These are phyloP conservation scores for Phylloscopus trochilus DNA, from an alignment of 2,113 vertebrate species.

Conservation along the genomic window DNA sequence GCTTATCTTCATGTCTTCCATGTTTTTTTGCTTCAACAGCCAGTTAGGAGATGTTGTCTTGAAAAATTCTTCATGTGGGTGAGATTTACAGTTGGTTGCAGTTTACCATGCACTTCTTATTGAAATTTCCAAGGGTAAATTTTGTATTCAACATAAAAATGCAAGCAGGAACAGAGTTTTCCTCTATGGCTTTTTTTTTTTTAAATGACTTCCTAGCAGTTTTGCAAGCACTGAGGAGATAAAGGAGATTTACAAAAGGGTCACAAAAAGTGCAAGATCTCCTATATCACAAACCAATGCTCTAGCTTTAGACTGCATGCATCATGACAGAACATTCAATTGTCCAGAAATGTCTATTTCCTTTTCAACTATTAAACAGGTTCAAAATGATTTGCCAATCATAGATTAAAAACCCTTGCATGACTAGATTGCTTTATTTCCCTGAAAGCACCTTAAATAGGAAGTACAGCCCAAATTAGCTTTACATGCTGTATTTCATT, in stretches of 20 bases:
- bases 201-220: not conserved
- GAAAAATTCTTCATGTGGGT: not conserved
- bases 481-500: not conserved
- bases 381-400: not conserved
- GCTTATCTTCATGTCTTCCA: not conserved
- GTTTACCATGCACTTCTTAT: not conserved
- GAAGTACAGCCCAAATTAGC: not conserved
- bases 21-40: not conserved
- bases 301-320: not conserved
- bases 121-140: not conserved
- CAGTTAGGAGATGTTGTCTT: accelerated
- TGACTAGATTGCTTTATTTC: not conserved
- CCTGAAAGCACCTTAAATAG: not conserved
- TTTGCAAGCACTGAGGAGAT: not conserved
- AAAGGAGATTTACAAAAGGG: not conserved
- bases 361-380: not conserved
- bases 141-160: not conserved
- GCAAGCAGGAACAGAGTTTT: not conserved
- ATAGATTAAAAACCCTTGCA: not conserved
- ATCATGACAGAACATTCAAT: not conserved
- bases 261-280: not conserved
- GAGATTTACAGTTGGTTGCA: not conserved
- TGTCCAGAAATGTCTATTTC: not conserved
- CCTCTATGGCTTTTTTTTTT: not conserved
- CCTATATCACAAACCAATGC: not conserved